Percentiles rank a stretch among this genome's conserved stretches.
Conservation (phyloP, 2,113 vertebrate species). For the Girardinichthys multiradiatus region DNA sequence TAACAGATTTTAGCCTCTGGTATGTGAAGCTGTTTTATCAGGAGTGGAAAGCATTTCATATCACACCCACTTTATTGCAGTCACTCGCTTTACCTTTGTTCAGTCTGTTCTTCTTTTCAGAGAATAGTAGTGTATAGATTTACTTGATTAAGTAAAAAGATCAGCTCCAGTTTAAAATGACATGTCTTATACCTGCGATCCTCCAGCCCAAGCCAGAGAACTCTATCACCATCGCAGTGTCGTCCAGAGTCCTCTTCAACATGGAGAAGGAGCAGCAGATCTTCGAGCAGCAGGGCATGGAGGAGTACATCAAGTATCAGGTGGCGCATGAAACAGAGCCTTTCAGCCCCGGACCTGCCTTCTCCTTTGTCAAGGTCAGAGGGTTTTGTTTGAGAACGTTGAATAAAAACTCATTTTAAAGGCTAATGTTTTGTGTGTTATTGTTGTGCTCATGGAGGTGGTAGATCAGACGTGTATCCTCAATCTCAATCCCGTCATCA, state of each 20-base stretch:
- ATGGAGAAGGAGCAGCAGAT: slow-evolving; percentile 95
- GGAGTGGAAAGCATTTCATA: slow-evolving; percentile 45
- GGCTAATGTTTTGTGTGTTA: not conserved
- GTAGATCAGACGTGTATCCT: slow-evolving; percentile 69
- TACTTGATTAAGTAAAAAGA: not conserved
- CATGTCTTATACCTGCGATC: not conserved
- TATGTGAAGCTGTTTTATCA: slow-evolving; percentile 39
- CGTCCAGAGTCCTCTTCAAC: slow-evolving; percentile 90
- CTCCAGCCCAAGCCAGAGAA: slow-evolving; percentile 90
- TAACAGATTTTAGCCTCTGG: slow-evolving; percentile 29
- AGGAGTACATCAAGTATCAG: slow-evolving; percentile 92
- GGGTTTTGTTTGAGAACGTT: not conserved
- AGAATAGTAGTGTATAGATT: not conserved
- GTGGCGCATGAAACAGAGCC: slow-evolving; percentile 91
- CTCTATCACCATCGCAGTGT: slow-evolving; percentile 93
- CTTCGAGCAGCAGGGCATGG: slow-evolving; percentile 87
- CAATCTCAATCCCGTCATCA: not conserved
- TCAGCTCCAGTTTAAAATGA: not conserved
- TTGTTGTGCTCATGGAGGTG: slow-evolving; percentile 63
- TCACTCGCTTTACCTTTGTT: not conserved
- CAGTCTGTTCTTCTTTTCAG: not conserved
- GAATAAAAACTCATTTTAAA: not conserved
- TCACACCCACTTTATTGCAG: slow-evolving; percentile 35
- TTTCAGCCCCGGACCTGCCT: slow-evolving; percentile 90
- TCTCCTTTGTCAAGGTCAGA: slow-evolving; percentile 93